Evolutionary conservation across 2,797 vertebrate species (phyloP).

Genomic region (Pyrrhura leucotis): DNA sequence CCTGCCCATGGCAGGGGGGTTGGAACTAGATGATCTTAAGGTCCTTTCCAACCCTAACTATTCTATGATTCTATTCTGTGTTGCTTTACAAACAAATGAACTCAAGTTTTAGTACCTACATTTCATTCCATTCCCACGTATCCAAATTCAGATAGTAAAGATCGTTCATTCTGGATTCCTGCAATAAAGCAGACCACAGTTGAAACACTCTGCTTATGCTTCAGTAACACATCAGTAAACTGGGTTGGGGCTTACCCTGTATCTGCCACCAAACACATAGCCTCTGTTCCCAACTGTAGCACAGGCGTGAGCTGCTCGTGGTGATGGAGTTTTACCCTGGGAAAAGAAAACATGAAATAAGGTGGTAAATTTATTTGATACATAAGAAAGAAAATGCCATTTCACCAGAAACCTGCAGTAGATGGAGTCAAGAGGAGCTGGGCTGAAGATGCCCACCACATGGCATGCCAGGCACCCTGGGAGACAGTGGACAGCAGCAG

Average conservation of each 20-base stretch:
- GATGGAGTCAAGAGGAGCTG: not conserved
- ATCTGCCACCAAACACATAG: conserved; percentile 94
- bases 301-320: conserved; percentile 93
- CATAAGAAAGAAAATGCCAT: accelerated
- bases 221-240: accelerated
- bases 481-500: not conserved
- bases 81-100: not conserved
- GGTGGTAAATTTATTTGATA: not conserved
- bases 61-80: no score
- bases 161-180: conserved; percentile 94
- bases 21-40: no score
- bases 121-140: conserved; percentile 94
- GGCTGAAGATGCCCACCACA: not conserved
- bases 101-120: conserved; percentile 77
- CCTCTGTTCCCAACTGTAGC: conserved; percentile 90
- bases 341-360: not conserved
- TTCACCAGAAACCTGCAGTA: not conserved
- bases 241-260: conserved; percentile 79
- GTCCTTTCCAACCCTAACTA: no score
- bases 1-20: no score
- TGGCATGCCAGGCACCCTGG: not conserved
- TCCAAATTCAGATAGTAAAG: conserved; percentile 93
- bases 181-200: not conserved
- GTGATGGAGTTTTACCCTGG: conserved; percentile 91
- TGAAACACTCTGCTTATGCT: not conserved